Evolutionary conservation across 2,888 invertebrate genomes (phyloP).

Genomic region (Timandra comae): DNA sequence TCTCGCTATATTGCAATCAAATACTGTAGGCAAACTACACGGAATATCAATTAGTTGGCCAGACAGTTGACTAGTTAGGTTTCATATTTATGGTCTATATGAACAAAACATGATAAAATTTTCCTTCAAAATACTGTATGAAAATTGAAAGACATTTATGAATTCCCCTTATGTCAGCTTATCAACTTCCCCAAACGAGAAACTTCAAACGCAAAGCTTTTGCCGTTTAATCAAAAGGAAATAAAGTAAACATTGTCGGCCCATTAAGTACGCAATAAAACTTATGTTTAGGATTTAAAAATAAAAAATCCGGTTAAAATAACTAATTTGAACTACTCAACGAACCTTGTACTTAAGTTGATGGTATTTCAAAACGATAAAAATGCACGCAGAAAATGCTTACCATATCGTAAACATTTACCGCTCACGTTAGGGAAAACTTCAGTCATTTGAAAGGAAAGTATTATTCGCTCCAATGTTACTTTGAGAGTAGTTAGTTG

Average conservation of each 20-base stretch:
- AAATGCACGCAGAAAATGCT: constrained; percentile 35
- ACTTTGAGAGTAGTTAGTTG: constrained; percentile 31
- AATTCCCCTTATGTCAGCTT: no score
- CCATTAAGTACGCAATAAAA: not conserved
- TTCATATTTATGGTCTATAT: not conserved
- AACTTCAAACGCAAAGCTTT: no score
- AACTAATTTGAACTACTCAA: constrained; percentile 18
- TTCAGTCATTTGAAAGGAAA: constrained; percentile 41
- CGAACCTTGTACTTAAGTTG: constrained; percentile 18
- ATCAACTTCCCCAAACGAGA: no score
- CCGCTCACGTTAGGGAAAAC: constrained; percentile 37
- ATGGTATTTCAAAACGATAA: constrained; percentile 25
- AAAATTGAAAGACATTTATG: no score
- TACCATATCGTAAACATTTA: constrained; percentile 39
- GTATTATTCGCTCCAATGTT: constrained; percentile 38
- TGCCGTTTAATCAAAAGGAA: no score
- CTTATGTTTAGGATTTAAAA: constrained; percentile 1
- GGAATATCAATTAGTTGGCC: constrained; percentile 30
- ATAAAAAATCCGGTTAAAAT: constrained; percentile 7
- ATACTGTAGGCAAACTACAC: constrained; percentile 19
- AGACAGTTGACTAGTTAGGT: constrained; percentile 18
- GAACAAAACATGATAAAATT: no score
- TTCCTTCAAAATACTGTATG: no score
- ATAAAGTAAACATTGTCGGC: no score
- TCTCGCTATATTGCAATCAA: constrained; percentile 6